Base-by-base conservation (phyloP, 2,888 invertebrate genomes). In the Malthinus flaveolus region DNA sequence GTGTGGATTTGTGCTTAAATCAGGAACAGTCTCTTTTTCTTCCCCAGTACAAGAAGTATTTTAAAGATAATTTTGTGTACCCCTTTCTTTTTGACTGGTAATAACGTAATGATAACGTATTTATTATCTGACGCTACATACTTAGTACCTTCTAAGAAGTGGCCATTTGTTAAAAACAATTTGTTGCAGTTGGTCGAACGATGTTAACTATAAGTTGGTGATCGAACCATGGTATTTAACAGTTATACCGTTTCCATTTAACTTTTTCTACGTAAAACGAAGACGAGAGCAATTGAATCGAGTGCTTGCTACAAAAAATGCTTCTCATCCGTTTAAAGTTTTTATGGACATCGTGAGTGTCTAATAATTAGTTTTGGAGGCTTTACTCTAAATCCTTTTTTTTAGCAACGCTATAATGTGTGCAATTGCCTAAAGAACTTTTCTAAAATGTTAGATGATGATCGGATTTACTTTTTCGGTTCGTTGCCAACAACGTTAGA, bases 391-490 rank as follows among this genome's bases (percentile, higher is more conserved):
- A 9, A 6, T 2, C 2, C 1, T 10, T 34, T 33, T 32, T 50
- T 50, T n/a, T 50, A 39, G 37, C 10, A 12, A 10, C 32, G 12
- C 10, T 12, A 11, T 15, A 9, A 46, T 75, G 92, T 93, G 15
- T 89, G 91, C 74, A 87, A 89, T 78, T 93, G 93, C 74, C 81
- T 96, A 23, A 91, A 88, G 71, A 79, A 87, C 31, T 76, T 96
- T 5, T 90, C 93, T 13, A 7, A 34, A 10, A 13, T 61, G 68
- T 80, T 95, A 9, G 93, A 90, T 0, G 88, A 90, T 51, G 85
- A 87, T 49, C 85, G 87, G 65, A 86, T 89, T 66, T 95, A 87
- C 78, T 93, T 95, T 78, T 91, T 91, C 72, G 93, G 93, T 1
- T 83, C 83, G 62, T 76, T 82, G 11, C 88, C 87, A 0, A 87